Percentiles rank a stretch among this genome's conserved stretches.
Conservation (phyloP, 1,140 invertebrate species). For the Diorhabda sublineata region DNA sequence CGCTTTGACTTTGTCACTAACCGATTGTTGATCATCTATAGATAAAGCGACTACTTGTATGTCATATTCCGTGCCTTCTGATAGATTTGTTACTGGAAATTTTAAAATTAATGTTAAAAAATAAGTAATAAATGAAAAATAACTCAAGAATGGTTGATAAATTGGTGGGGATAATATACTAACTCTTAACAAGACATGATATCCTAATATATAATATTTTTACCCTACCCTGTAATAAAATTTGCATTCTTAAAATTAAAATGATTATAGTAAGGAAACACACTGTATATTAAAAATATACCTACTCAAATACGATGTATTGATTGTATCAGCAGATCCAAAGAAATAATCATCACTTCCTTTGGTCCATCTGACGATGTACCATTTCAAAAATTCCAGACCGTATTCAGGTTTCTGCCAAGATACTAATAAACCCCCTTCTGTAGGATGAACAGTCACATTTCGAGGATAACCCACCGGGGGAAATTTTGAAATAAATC, state of each 20-base stretch:
- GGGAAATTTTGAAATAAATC: conserved; percentile 25
- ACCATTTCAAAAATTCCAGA: conserved; percentile 53
- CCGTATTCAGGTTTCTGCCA: conserved; percentile 67
- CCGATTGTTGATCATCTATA: conserved; percentile 51
- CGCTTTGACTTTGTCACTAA: conserved; percentile 54
- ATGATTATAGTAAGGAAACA: too few relatives aligned
- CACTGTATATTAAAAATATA: conserved; percentile 1
- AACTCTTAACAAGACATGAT: too few relatives aligned
- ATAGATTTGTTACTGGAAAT: conserved; percentile 57
- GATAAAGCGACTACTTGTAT: conserved; percentile 63
- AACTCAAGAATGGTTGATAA: too few relatives aligned
- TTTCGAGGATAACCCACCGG: conserved; percentile 62
- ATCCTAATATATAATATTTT: too few relatives aligned
- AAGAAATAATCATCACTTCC: conserved; percentile 55
- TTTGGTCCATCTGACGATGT: conserved; percentile 60
- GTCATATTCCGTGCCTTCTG: conserved; percentile 62
- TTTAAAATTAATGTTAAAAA: neutral
- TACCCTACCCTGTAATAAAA: too few relatives aligned
- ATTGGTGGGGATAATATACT: too few relatives aligned
- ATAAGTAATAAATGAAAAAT: neutral
- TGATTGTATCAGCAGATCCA: conserved; percentile 58
- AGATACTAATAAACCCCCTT: conserved; percentile 64
- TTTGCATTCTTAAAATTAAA: too few relatives aligned
- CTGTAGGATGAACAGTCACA: conserved; percentile 57
- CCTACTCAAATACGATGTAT: conserved; percentile 58